phyloP scores from a whole-genome alignment of 1,140 invertebrate genomes.

The Sitodiplosis mosellana region DNA sequence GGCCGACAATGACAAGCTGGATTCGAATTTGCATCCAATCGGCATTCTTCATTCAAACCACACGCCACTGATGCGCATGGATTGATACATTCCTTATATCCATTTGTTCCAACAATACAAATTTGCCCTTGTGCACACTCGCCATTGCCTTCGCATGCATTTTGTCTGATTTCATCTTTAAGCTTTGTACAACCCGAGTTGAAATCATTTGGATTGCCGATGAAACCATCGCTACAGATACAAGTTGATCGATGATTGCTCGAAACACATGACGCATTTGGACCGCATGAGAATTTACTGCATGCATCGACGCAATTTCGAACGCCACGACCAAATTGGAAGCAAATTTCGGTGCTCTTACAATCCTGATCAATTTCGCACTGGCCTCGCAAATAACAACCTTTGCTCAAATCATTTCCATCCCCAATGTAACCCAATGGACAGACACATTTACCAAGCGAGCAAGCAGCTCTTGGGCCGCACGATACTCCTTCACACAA shows the following conservation, averaged over 20 bases:
- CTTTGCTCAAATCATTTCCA: conserved; percentile 43
- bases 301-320: conserved; percentile 74
- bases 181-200: conserved; percentile 49
- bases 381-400: conserved; percentile 49
- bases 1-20: conserved; percentile 59
- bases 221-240: conserved; percentile 60
- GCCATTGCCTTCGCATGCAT: conserved; percentile 42
- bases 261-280: conserved; percentile 69
- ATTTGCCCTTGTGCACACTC: conserved; percentile 51
- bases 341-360: conserved; percentile 63
- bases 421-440: conserved; percentile 60
- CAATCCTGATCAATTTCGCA: conserved; percentile 67
- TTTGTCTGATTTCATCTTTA: conserved; percentile 28
- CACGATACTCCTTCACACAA: conserved; percentile 53
- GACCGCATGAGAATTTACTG: conserved; percentile 70
- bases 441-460: conserved; percentile 60
- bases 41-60: conserved; percentile 61
- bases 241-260: conserved; percentile 68
- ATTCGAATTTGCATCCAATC: conserved; percentile 37
- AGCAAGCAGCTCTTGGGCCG: conserved; percentile 62
- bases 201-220: conserved; percentile 61
- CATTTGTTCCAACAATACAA: conserved; percentile 34
- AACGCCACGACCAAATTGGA: conserved; percentile 53
- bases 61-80: conserved; percentile 62
- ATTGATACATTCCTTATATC: conserved; percentile 47